A percentile compares a stretch with the other conserved stretches of the same genome.
Evolutionary conservation across 1,140 invertebrate genomes (phyloP).

Genomic region (Drosophila nebulosa): DNA sequence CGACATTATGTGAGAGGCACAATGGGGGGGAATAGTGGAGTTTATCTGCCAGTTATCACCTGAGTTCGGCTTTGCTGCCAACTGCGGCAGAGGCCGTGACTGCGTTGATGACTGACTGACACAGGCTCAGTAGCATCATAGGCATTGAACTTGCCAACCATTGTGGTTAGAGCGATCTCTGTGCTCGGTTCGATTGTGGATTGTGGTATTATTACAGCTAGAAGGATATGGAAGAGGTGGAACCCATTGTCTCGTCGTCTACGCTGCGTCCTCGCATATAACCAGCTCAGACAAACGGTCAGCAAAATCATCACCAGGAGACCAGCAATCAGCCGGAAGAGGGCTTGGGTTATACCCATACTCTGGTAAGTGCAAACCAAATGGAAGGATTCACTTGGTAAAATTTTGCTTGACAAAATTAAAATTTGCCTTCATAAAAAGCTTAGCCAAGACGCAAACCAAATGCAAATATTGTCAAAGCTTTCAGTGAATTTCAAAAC

Average conservation of each 20-base stretch:
- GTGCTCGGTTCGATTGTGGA: neutral
- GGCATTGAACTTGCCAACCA: neutral
- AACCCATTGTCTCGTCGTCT: slow-evolving; percentile 28
- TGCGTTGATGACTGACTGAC: neutral
- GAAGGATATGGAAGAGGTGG: slow-evolving; percentile 15
- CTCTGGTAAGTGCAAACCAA: slow-evolving; percentile 17
- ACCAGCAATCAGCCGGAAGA: slow-evolving; percentile 1
- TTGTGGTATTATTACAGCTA: neutral
- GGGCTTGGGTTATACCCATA: slow-evolving; percentile 35
- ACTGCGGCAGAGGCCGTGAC: neutral
- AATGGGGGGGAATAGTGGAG: neutral
- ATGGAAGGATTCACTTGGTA: neutral
- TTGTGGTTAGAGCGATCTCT: neutral
- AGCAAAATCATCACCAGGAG: slow-evolving; percentile 6
- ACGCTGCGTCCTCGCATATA: slow-evolving; percentile 21
- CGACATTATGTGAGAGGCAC: neutral
- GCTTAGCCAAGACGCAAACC: neutral
- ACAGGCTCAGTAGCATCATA: neutral
- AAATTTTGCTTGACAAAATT: neutral
- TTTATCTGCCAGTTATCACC: neutral
- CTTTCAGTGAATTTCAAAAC: too few species aligned
- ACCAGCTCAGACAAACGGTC: slow-evolving; percentile 22
- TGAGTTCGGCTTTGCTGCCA: neutral
- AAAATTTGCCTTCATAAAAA: neutral
- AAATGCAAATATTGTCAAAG: neutral